These are phyloP conservation scores for Eublepharis macularius DNA, from an alignment of 2,113 vertebrate species.

Conservation along the genomic window DNA sequence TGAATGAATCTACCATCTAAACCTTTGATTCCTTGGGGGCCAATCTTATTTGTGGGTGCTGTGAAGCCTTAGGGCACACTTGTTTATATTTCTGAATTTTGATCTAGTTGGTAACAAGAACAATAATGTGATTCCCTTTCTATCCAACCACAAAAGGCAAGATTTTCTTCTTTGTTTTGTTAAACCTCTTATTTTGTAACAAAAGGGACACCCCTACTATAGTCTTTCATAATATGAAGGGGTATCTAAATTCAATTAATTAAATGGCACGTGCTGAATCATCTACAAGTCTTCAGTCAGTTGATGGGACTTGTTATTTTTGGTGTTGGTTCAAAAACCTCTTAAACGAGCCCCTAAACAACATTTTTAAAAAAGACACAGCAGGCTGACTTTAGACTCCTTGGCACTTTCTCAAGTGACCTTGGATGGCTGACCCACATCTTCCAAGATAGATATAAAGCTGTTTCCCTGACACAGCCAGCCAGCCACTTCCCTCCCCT, in stretches of 20 bases:
- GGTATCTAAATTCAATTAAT: no score
- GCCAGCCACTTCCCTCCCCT: background rate
- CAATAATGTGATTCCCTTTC: background rate
- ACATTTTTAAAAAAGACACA: background rate
- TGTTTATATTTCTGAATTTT: background rate
- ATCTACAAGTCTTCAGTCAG: background rate
- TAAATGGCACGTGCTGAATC: no score
- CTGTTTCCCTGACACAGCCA: background rate
- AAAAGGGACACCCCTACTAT: no score
- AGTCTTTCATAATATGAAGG: no score
- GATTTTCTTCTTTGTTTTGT: background rate
- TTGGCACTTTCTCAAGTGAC: background rate
- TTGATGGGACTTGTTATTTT: background rate
- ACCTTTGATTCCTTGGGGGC: background rate
- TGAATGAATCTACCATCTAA: background rate
- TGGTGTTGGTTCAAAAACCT: background rate
- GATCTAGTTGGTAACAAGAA: background rate
- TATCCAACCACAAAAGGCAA: background rate
- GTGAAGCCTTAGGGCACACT: background rate
- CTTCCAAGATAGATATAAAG: background rate
- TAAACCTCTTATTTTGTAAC: background rate
- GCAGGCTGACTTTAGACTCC: background rate
- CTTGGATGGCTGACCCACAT: background rate
- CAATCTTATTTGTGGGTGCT: background rate
- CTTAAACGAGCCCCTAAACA: no score